A percentile compares a stretch with the other conserved stretches of the same genome.
phyloP scores from a whole-genome alignment of 2,797 vertebrate species.

The Acridotheres tristis region DNA sequence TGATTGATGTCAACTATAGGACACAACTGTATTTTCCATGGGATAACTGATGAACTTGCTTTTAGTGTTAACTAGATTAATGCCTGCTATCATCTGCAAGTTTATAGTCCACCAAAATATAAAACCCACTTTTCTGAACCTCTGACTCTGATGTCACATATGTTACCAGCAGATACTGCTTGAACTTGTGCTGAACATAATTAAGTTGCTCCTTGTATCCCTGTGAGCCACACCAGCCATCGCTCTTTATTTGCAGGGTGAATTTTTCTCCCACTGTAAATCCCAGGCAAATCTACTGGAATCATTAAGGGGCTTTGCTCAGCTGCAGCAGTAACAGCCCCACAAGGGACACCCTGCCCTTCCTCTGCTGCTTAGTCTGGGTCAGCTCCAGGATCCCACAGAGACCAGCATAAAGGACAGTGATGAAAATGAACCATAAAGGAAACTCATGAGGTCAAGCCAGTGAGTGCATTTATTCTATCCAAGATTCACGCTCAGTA shows the following conservation, averaged over 20 bases:
- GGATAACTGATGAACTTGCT: slow-evolving; percentile 13
- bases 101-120: background rate
- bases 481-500: rapidly evolving
- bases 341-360: slow-evolving; percentile 52
- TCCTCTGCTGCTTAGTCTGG: slow-evolving; percentile 25
- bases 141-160: background rate
- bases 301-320: slow-evolving; percentile 43
- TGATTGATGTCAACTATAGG: slow-evolving; percentile 34
- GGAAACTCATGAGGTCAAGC: slow-evolving; percentile 35
- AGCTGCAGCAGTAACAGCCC: slow-evolving; percentile 23
- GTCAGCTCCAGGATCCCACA: background rate
- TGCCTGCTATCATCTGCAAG: slow-evolving; percentile 9
- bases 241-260: background rate
- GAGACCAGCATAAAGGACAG: slow-evolving; percentile 43
- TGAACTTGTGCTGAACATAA: background rate
- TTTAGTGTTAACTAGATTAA: slow-evolving; percentile 42
- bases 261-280: background rate
- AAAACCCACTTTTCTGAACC: background rate
- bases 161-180: background rate
- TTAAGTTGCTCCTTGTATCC: background rate
- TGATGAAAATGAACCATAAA: slow-evolving; percentile 65
- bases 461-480: background rate
- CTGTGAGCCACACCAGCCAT: background rate
- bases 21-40: slow-evolving; percentile 14
- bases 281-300: background rate